phyloP scores from a whole-genome alignment of 2,888 invertebrate species.

The Tricholauxania praeusta region DNA sequence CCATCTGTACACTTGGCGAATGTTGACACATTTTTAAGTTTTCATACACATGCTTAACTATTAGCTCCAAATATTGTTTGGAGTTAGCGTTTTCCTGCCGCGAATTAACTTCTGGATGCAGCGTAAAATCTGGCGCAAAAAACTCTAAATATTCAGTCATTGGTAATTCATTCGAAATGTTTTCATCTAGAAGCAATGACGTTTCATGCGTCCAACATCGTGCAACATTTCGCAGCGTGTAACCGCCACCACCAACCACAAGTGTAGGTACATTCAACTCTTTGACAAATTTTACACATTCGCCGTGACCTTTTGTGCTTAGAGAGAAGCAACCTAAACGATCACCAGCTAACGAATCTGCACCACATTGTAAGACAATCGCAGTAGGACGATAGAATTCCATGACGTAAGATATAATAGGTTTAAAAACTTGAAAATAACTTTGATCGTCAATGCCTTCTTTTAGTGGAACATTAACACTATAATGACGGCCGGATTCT shows the following conservation, averaged over 20 bases:
- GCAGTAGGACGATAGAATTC: slow-evolving; percentile 96
- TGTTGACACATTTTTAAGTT: slow-evolving; percentile 93
- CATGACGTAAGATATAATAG: slow-evolving; percentile 93
- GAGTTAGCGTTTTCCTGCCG: slow-evolving; percentile 93
- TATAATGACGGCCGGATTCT: slow-evolving; percentile 95
- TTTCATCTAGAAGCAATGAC: slow-evolving; percentile 90
- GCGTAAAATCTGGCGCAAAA: slow-evolving; percentile 95
- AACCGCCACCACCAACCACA: slow-evolving; percentile 87
- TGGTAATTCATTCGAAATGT: slow-evolving; percentile 94
- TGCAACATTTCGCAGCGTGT: slow-evolving; percentile 96
- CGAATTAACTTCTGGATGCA: slow-evolving; percentile 93
- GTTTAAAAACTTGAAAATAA: slow-evolving; percentile 94
- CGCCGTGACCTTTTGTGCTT: slow-evolving; percentile 95
- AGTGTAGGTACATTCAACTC: slow-evolving; percentile 91
- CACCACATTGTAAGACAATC: slow-evolving; percentile 97
- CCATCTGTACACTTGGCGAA: slow-evolving; percentile 98
- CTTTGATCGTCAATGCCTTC: slow-evolving; percentile 97
- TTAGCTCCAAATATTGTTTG: slow-evolving; percentile 93
- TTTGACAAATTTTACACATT: slow-evolving; percentile 97
- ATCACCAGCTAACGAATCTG: slow-evolving; percentile 97
- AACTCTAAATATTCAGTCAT: slow-evolving; percentile 97
- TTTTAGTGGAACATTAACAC: slow-evolving; percentile 97
- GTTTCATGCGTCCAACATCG: slow-evolving; percentile 99
- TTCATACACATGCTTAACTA: slow-evolving; percentile 89
- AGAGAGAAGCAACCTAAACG: slow-evolving; percentile 95